Evolutionary conservation across 1,140 invertebrate species (phyloP), one percentile per base, ranked within the genome.

Genomic region (Notospermus geniculatus): DNA sequence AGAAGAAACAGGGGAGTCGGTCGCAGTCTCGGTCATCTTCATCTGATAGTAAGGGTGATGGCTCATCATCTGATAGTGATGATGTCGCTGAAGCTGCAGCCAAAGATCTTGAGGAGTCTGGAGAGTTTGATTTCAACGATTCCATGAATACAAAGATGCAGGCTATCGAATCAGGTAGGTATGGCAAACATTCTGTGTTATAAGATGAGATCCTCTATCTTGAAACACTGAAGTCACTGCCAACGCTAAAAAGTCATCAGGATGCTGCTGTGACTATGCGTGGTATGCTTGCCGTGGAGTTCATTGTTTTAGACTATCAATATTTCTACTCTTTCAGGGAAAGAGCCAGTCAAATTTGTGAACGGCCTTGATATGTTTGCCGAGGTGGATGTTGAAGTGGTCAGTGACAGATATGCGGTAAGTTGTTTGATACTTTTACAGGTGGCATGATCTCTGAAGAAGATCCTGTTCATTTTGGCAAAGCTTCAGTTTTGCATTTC

Each of bases 291-390:
- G n/a, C n/a, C n/a, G n/a, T n/a, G n/a, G n/a, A n/a, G n/a, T n/a
- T n/a, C n/a, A n/a, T n/a, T n/a, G n/a, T n/a, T n/a, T n/a, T n/a
- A n/a, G n/a, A n/a, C n/a, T n/a, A n/a, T n/a, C n/a, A n/a, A n/a
- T n/a, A n/a, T 1, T 23, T 9, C 17, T 54, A 39, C 25, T 59
- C 15, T 62, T 29, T 62, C 39, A 46, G 64, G 62, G 15, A 25
- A 71, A 54, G 65, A 63, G 41, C 68, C 68, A 60, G 70, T 71
- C 59, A 77, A 82, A 43, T 60, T 46, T 43, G 27, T 52, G 84
- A 87, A 54, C 86, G 89, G 71, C 88, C 89, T 74, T 59, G 93
- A 97, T 76, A 91, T 88, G 76, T 91, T 92, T 77, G 86, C 89
- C 67, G 77, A 80, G 19, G 15, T 36, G 32, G 88, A 71, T 41